A percentile compares a stretch with the other conserved stretches of the same genome.
These are phyloP conservation scores for Mesochorus sp. DNA, from an alignment of 2,888 invertebrate species.

Conservation along the genomic window DNA sequence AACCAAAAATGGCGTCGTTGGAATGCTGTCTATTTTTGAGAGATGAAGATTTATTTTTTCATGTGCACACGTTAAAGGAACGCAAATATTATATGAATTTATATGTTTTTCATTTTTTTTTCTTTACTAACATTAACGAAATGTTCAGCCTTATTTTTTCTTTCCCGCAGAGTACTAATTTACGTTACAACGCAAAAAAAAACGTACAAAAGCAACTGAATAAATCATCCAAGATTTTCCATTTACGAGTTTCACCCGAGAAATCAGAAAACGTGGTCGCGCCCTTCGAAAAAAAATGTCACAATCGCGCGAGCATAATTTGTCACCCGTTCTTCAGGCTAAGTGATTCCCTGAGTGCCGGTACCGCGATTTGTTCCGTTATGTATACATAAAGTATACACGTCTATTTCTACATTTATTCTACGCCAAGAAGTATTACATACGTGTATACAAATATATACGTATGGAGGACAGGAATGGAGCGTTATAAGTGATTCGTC, in stretches of 20 bases:
- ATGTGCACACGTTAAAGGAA: too few species aligned
- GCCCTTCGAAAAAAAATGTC: constrained; percentile 29
- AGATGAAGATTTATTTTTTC: too few species aligned
- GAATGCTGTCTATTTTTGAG: not conserved
- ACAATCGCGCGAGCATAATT: constrained; percentile 72
- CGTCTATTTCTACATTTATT: too few species aligned
- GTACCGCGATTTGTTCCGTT: constrained; percentile 35
- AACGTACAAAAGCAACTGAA: not conserved
- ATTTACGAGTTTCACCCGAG: constrained; percentile 26
- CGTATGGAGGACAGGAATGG: constrained; percentile 44
- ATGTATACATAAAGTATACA: constrained; percentile 11
- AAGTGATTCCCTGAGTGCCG: constrained; percentile 63
- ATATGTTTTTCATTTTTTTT: not conserved
- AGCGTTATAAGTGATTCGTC: constrained; percentile 79
- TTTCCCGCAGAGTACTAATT: not conserved
- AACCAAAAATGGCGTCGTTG: not conserved
- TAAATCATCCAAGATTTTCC: constrained; percentile 28
- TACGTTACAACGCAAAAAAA: not conserved
- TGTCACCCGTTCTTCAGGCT: constrained; percentile 70
- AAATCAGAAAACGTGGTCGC: constrained; percentile 42
- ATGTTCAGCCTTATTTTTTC: not conserved
- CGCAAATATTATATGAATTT: too few species aligned
- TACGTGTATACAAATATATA: not conserved
- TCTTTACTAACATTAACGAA: not conserved
- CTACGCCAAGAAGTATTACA: constrained; percentile 8